Percentiles rank a stretch among this genome's conserved stretches.
Evolutionary conservation across 53 echinoderm and acorn worm species (phyloP).

Genomic region (Apostichopus leukothele): DNA sequence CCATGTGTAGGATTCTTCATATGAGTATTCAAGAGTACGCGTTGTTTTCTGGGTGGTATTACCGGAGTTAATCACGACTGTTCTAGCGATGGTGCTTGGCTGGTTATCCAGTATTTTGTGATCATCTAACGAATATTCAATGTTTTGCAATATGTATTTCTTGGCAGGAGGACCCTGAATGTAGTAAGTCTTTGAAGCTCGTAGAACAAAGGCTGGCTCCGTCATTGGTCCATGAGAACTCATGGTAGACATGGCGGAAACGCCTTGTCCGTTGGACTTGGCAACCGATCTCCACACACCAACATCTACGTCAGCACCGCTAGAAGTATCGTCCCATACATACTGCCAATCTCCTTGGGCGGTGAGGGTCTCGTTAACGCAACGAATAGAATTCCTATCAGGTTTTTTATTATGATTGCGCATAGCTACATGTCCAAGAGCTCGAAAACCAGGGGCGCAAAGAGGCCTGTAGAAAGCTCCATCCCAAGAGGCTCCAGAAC

Average conservation of each 20-base stretch:
- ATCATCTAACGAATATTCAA: not conserved
- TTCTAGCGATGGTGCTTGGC: not conserved
- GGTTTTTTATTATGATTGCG: not conserved
- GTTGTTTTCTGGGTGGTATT: not conserved
- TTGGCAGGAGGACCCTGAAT: not conserved
- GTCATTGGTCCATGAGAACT: not conserved
- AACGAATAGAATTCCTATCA: not conserved
- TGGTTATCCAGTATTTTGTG: not conserved
- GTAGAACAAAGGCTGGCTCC: not conserved
- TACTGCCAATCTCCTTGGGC: not conserved
- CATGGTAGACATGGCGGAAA: not conserved
- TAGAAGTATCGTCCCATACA: slow-evolving; percentile 7
- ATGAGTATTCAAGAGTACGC: not conserved
- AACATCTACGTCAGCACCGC: not conserved
- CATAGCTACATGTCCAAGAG: not conserved
- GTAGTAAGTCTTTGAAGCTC: not conserved
- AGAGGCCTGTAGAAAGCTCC: slow-evolving; percentile 2
- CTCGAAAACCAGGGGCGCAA: not conserved
- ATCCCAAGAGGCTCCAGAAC: not conserved
- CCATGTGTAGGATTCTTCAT: not conserved
- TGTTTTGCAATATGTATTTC: not conserved
- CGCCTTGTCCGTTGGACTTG: not conserved
- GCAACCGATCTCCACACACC: not conserved
- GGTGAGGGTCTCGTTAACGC: not conserved
- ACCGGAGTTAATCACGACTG: not conserved